Percentiles rank a stretch among this genome's conserved stretches.
These are phyloP conservation scores for Siniperca chuatsi DNA, from an alignment of 2,113 vertebrate genomes.

Conservation along the genomic window DNA sequence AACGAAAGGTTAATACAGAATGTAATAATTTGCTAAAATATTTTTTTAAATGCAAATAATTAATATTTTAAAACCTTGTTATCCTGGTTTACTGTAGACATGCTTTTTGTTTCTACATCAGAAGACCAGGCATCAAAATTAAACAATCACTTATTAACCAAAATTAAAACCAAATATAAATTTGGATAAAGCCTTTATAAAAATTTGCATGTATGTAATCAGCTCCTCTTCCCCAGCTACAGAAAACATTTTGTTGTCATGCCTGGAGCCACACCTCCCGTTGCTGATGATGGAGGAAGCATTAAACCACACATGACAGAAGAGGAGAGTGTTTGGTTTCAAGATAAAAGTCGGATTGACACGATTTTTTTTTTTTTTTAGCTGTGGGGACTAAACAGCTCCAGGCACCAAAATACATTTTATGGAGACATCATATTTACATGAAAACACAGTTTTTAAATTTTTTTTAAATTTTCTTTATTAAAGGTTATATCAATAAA, in stretches of 20 bases:
- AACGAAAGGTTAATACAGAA: not conserved
- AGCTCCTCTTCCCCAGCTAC: not conserved
- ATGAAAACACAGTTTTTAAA: not conserved
- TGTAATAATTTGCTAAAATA: not conserved
- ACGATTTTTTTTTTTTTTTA: not conserved
- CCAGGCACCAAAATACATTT: not conserved
- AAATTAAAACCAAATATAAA: not conserved
- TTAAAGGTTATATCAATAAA: too few species aligned
- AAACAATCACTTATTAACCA: not conserved
- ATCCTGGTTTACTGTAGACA: not conserved
- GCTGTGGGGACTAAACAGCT: not conserved
- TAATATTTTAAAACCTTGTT: not conserved
- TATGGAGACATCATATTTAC: not conserved
- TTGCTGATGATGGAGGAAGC: not conserved
- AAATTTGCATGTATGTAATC: not conserved
- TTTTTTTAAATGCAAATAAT: not conserved
- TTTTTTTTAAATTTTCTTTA: not conserved
- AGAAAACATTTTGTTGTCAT: constrained; percentile 16
- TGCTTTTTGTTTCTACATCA: not conserved
- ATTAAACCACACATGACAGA: too few species aligned
- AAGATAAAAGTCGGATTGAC: constrained; percentile 27
- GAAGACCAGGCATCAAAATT: not conserved
- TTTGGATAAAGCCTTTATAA: not conserved
- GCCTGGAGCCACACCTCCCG: constrained; percentile 43
- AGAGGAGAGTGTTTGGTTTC: not conserved